Conservation (phyloP, 2,113 vertebrate genomes). For the Meleagris gallopavo region DNA sequence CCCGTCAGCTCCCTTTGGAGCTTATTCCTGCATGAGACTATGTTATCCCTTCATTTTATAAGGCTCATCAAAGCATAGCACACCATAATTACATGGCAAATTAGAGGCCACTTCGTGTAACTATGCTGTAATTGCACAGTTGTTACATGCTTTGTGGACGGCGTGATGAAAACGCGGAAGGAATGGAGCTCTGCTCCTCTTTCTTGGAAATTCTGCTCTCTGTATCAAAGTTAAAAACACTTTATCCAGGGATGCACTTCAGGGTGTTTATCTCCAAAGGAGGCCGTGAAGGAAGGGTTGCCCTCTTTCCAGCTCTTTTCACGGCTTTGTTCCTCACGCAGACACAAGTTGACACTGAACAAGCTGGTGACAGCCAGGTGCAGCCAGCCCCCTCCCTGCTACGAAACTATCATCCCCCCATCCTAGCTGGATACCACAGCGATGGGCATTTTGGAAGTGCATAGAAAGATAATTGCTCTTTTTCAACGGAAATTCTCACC, state of each 20-base stretch:
- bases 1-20: background rate
- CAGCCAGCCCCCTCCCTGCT: background rate
- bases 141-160: background rate
- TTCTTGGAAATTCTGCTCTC: background rate
- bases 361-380: background rate
- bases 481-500: conserved; percentile 47
- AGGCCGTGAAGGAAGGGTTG: no score
- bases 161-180: background rate
- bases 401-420: background rate
- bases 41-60: background rate
- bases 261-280: background rate
- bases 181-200: background rate
- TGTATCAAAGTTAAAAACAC: background rate
- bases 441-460: conserved; percentile 50
- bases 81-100: conserved; percentile 26
- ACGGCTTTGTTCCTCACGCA: background rate
- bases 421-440: conserved; percentile 46
- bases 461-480: conserved; percentile 31
- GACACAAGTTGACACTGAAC: background rate
- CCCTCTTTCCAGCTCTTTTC: background rate
- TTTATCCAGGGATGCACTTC: background rate
- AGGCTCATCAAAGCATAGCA: conserved; percentile 32
- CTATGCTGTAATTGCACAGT: background rate
- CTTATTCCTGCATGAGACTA: background rate
- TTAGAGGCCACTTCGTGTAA: background rate